phyloP scores from a whole-genome alignment of 2,113 vertebrate genomes.

The Oryzias celebensis region DNA sequence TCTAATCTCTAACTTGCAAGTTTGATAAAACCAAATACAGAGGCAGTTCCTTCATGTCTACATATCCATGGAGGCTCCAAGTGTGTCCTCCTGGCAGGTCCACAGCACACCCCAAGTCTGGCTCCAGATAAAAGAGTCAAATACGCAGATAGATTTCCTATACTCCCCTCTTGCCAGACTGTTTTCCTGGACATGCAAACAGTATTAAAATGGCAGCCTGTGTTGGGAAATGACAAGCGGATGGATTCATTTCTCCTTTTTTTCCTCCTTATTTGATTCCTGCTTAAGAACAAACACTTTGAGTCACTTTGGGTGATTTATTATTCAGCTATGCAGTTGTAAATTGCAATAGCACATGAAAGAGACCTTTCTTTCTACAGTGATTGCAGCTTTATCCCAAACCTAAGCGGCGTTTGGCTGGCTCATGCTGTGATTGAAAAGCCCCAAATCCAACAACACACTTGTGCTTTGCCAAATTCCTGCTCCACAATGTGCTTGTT shows the following conservation, averaged over 20 bases:
- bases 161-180: slow-evolving; percentile 60
- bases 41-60: slow-evolving; percentile 25
- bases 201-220: slow-evolving; percentile 55
- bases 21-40: slow-evolving; percentile 46
- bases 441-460: slow-evolving; percentile 59
- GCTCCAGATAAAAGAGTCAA: slow-evolving; percentile 73
- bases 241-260: slow-evolving; percentile 41
- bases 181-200: slow-evolving; percentile 71
- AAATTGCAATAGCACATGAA: slow-evolving; percentile 66
- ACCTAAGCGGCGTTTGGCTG: slow-evolving; percentile 57
- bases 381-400: slow-evolving; percentile 61
- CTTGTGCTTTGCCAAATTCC: slow-evolving; percentile 60
- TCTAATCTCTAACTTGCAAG: slow-evolving; percentile 31
- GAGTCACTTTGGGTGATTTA: slow-evolving; percentile 55
- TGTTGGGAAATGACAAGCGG: slow-evolving; percentile 61
- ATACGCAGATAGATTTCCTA: slow-evolving; percentile 74
- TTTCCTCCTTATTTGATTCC: slow-evolving; percentile 32
- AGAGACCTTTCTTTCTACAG: slow-evolving; percentile 51
- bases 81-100: slow-evolving; percentile 67
- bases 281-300: slow-evolving; percentile 53
- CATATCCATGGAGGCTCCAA: slow-evolving; percentile 45
- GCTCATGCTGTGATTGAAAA: slow-evolving; percentile 44
- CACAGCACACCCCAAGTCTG: slow-evolving; percentile 63
- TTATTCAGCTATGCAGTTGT: slow-evolving; percentile 49
- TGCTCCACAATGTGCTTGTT: slow-evolving; percentile 64